Percentiles rank a stretch among this genome's conserved stretches.
Evolutionary conservation across 2,113 vertebrate species (phyloP).

Genomic region (Scomber colias): DNA sequence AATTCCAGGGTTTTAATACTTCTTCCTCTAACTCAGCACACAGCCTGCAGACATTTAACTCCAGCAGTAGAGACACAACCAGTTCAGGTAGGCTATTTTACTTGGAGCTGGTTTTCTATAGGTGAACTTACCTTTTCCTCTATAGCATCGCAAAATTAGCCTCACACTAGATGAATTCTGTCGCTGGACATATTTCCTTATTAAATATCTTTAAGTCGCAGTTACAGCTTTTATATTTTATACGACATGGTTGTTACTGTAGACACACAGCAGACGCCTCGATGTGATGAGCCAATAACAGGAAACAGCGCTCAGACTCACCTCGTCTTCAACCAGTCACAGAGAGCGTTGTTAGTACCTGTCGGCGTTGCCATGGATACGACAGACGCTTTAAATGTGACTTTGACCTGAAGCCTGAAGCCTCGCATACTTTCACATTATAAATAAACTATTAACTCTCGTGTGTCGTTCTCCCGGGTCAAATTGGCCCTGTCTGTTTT

Average conservation of each 20-base stretch:
- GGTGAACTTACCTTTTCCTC: conserved; percentile 48
- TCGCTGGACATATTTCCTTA: background rate
- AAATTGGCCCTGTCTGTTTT: no score
- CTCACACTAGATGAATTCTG: background rate
- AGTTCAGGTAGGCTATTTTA: background rate
- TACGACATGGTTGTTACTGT: conserved; percentile 28
- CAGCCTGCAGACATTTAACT: background rate
- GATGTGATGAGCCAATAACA: conserved; percentile 33
- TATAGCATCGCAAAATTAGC: background rate
- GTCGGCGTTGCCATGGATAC: conserved; percentile 68
- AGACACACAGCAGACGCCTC: background rate
- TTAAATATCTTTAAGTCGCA: background rate
- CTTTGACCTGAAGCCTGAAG: background rate
- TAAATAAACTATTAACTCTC: background rate
- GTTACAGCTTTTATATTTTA: background rate
- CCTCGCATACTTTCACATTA: background rate
- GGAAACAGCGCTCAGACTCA: conserved; percentile 4
- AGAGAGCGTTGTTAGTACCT: background rate
- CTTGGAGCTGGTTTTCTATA: background rate
- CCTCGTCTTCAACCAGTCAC: conserved; percentile 40
- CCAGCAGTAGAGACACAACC: background rate
- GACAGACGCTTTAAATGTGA: conserved; percentile 53
- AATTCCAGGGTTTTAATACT: no score
- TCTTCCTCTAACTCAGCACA: background rate
- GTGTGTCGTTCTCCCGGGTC: no score